These are phyloP conservation scores for Phalacrocorax brasilianus DNA, from an alignment of 2,113 vertebrate species.

Conservation along the genomic window DNA sequence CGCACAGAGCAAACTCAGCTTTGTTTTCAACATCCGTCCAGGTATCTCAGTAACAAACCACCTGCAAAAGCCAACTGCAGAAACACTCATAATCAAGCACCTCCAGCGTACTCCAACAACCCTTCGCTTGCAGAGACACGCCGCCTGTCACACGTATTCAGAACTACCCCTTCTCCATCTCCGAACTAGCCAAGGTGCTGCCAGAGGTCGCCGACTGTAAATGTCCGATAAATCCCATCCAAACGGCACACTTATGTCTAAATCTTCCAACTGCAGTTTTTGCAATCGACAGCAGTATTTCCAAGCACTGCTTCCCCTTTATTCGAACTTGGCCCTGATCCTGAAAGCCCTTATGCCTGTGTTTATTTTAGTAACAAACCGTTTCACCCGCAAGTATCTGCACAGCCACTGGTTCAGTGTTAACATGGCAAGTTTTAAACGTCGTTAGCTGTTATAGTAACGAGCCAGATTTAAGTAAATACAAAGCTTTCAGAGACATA, in stretches of 20 bases:
- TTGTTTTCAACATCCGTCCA: neutral
- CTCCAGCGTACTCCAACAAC: neutral
- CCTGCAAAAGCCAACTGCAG: neutral
- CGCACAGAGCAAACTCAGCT: neutral
- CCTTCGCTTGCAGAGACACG: constrained; percentile 23
- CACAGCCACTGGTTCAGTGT: neutral
- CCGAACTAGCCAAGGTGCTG: neutral
- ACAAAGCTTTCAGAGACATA: neutral
- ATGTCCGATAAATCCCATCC: neutral
- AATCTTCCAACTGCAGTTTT: neutral
- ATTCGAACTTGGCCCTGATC: constrained; percentile 20
- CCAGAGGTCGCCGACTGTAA: neutral
- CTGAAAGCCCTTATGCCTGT: neutral
- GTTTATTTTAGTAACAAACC: constrained; percentile 54
- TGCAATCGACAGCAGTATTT: neutral
- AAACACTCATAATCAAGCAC: neutral
- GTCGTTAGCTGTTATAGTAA: neutral
- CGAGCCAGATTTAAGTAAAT: neutral
- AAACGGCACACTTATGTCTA: neutral
- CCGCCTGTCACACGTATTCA: neutral
- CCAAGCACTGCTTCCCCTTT: neutral
- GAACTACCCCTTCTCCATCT: neutral
- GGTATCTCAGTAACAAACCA: neutral
- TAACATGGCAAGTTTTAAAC: neutral
- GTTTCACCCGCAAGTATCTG: constrained; percentile 25